Base-by-base conservation (phyloP, 2,113 vertebrate genomes). In the Hippocampus mohnikei region DNA sequence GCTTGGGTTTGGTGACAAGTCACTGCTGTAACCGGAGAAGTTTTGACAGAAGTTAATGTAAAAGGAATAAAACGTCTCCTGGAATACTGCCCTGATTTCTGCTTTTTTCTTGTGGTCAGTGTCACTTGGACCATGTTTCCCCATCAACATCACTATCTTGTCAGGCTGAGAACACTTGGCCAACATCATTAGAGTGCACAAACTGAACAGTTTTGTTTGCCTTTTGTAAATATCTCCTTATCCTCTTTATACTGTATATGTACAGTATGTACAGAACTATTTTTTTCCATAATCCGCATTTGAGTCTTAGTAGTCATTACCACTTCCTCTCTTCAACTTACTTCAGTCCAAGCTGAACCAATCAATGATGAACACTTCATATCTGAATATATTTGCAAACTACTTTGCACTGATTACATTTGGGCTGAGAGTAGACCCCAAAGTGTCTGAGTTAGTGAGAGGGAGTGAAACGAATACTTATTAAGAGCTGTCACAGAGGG, bases 51-150 rank as follows among this genome's bases (percentile, higher is more conserved):
- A 70, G 58, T 66, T 62, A 79, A 74, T 74, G 70, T 77, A 62
- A 77, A 77, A 75, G 63, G 44, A 73, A 78, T 55, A 62, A 68
- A 81, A 80, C 78, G 78, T 82, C 66, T 70, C 66, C 62, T 71
- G 80, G 69, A 62, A 80, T 80, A 42, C 75, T 75, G 67, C 70
- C 66, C 59, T 77, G 69, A 69, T 75, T 81, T 42, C 79, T 41
- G 55, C 63, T n/a, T 69, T 48, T 66, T 50, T 50, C 72, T 65
- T n/a, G 46, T 48, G 58, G 27, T 60, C 58, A 66, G 50, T 55
- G 70, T 80, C 69, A 78, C 50, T 69, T 40, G 56, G 50, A 41
- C 3, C 15, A 37, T 6, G 60, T 59, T 75, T 74, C 55, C 50
- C 70, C 52, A 69, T 72, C 55, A 42, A 6, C 53, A 21, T 27